Evolutionary conservation across 2,113 vertebrate genomes (phyloP).

Genomic region (Sinocyclocheilus anophthalmus): DNA sequence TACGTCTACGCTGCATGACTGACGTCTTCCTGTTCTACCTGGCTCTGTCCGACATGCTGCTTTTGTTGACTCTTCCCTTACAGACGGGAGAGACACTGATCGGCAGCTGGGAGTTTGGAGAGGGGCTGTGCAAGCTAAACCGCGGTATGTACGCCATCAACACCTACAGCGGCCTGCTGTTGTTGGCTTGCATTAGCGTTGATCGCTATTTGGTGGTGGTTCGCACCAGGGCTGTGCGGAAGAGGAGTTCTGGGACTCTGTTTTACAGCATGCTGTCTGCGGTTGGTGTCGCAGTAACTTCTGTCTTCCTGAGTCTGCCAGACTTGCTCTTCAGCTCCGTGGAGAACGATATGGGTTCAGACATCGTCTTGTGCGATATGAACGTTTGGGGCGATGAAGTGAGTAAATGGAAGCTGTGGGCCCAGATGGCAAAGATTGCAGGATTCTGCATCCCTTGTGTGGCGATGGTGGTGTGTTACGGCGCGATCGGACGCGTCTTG

Average conservation of each 20-base stretch:
- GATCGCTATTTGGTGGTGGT: constrained; percentile 89
- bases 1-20: constrained; percentile 76
- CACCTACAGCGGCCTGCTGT: constrained; percentile 87
- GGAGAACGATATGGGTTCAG: constrained; percentile 17
- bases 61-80: constrained; percentile 84
- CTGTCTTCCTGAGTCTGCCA: constrained; percentile 80
- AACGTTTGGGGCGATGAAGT: constrained; percentile 43
- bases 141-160: constrained; percentile 83
- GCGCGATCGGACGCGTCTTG: constrained; percentile 77
- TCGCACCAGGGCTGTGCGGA: constrained; percentile 64
- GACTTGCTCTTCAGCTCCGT: constrained; percentile 78
- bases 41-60: constrained; percentile 86
- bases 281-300: constrained; percentile 74
- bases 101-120: constrained; percentile 73
- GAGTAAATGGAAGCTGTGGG: constrained; percentile 63
- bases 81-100: constrained; percentile 62
- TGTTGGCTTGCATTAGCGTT: constrained; percentile 88
- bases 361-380: constrained; percentile 69
- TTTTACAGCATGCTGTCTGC: constrained; percentile 65
- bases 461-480: constrained; percentile 85
- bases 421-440: constrained; percentile 73
- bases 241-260: constrained; percentile 63
- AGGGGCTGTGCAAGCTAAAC: constrained; percentile 72
- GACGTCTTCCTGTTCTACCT: constrained; percentile 88
- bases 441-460: constrained; percentile 83